These are phyloP conservation scores for Galagoides demidoff DNA, from an alignment of 2,797 vertebrate genomes.

Conservation along the genomic window DNA sequence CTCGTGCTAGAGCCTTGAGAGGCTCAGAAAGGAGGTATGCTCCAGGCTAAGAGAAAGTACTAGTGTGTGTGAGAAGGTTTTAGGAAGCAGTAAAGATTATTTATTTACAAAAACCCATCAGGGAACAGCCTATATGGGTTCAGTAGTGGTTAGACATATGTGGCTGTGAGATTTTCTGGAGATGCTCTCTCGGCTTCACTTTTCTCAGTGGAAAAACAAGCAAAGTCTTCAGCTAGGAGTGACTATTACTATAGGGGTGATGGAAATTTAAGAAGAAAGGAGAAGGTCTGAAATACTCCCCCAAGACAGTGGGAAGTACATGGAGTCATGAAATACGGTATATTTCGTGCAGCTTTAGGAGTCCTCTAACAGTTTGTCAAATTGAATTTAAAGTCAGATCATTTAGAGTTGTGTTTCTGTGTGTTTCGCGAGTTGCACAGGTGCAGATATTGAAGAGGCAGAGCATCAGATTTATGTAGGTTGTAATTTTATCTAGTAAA, in stretches of 20 bases:
- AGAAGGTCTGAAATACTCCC: not conserved
- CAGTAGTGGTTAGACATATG: not conserved
- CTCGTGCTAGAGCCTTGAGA: not conserved
- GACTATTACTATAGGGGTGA: not conserved
- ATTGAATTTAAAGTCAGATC: conserved; percentile 34
- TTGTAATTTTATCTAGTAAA: conserved; percentile 32
- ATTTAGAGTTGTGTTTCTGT: not conserved
- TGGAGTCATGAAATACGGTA: not conserved
- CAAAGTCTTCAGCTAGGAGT: not conserved
- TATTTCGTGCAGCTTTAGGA: not conserved
- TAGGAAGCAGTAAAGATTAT: not conserved
- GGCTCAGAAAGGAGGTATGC: not conserved
- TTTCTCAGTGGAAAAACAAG: conserved; percentile 14
- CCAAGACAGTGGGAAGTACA: not conserved
- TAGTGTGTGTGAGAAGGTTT: not conserved
- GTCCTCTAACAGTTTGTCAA: not conserved
- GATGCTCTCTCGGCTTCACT: not conserved
- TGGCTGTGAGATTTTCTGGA: not conserved
- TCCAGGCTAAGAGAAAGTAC: not conserved
- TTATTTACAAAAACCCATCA: conserved; percentile 14
- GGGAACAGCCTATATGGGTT: not conserved
- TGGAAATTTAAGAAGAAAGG: not conserved
- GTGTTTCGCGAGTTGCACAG: not conserved
- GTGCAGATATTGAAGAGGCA: not conserved
- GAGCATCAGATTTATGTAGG: not conserved